Percentiles rank a stretch among this genome's conserved stretches.
Conservation (phyloP, 2,888 invertebrate genomes). For the Petrolisthes manimaculis region DNA sequence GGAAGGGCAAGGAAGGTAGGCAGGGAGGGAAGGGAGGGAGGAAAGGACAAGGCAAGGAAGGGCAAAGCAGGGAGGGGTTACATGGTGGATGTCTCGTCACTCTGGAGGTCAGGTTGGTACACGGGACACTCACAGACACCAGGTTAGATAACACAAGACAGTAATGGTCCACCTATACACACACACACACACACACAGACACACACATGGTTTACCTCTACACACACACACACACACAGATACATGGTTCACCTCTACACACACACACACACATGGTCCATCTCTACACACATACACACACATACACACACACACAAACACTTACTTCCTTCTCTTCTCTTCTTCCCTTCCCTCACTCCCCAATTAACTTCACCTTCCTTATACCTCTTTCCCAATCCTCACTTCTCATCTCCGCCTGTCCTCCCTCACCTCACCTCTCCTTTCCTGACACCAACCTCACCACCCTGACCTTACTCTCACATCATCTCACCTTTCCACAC, state of each 20-base stretch:
- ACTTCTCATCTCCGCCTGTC: background rate
- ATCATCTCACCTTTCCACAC: background rate
- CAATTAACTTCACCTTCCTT: background rate
- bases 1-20: background rate
- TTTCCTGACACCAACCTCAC: background rate
- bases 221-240: too few relatives aligned
- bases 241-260: too few relatives aligned
- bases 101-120: background rate
- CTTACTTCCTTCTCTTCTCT: background rate
- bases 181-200: background rate
- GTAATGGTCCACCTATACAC: background rate
- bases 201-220: too few relatives aligned
- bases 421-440: background rate
- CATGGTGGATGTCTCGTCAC: too few relatives aligned
- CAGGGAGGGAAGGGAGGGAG: background rate
- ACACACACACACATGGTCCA: too few relatives aligned
- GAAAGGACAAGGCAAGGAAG: background rate
- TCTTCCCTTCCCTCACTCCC: background rate
- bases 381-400: background rate
- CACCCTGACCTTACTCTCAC: background rate
- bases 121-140: background rate
- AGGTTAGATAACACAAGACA: constrained; percentile 5
- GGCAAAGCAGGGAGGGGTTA: background rate
- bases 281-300: too few relatives aligned
- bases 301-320: too few relatives aligned